These are phyloP conservation scores for Embidobia sp. DNA, from an alignment of 2,888 invertebrate species.

Conservation along the genomic window DNA sequence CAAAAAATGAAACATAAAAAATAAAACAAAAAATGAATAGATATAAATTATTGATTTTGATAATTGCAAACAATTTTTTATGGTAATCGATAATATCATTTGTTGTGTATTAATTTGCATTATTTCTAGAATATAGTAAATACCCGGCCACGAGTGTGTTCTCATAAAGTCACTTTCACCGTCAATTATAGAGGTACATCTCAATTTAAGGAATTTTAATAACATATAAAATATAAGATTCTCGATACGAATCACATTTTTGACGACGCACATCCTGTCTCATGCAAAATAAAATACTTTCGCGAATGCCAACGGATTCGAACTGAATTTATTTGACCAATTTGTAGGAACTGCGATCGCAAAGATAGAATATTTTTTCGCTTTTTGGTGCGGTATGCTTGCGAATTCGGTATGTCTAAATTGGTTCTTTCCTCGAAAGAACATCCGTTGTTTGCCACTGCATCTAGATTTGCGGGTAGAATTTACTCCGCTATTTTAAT, in stretches of 20 bases:
- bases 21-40: no score
- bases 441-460: slow-evolving; percentile 68
- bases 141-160: neutral
- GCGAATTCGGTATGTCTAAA: slow-evolving; percentile 74
- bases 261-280: slow-evolving; percentile 47
- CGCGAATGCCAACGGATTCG: slow-evolving; percentile 53
- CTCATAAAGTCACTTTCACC: slow-evolving; percentile 17
- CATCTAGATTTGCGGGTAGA: slow-evolving; percentile 72
- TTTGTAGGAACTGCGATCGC: slow-evolving; percentile 73
- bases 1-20: no score
- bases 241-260: slow-evolving; percentile 47
- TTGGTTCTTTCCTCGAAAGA: slow-evolving; percentile 70
- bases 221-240: slow-evolving; percentile 44
- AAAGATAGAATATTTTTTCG: slow-evolving; percentile 63
- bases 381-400: slow-evolving; percentile 66
- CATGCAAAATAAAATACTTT: slow-evolving; percentile 61
- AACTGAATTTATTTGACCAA: slow-evolving; percentile 71
- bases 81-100: no score
- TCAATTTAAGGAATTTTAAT: slow-evolving; percentile 52
- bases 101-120: no score
- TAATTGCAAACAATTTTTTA: no score
- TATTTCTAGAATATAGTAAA: no score
- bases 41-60: no score
- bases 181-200: slow-evolving; percentile 17
- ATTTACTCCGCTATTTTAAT: slow-evolving; percentile 73